A percentile compares a stretch with the other conserved stretches of the same genome.
These are phyloP conservation scores for Drosophila ogumai DNA, from an alignment of 1,140 invertebrate species.

Conservation along the genomic window DNA sequence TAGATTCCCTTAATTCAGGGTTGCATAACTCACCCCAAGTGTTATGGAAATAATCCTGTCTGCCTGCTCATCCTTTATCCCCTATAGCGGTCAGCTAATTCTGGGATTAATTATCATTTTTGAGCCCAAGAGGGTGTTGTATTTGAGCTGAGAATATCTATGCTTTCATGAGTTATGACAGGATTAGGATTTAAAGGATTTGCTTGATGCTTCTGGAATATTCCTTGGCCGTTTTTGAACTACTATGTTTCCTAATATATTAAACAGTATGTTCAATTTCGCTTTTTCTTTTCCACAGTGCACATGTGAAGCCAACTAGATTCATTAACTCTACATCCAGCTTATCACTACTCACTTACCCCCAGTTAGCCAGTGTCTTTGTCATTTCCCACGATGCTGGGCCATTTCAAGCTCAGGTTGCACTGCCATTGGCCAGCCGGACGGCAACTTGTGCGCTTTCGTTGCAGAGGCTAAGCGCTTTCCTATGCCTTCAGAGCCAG, in stretches of 20 bases:
- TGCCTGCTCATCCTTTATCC: neutral
- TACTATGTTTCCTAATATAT: neutral
- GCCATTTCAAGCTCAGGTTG: conserved; percentile 25
- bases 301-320: conserved; percentile 14
- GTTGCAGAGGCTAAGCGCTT: conserved; percentile 44
- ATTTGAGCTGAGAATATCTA: conserved; percentile 4
- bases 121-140: conserved; percentile 1
- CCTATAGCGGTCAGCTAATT: conserved; percentile 10
- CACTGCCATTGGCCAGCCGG: conserved; percentile 18
- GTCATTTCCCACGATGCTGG: conserved; percentile 39
- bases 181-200: neutral
- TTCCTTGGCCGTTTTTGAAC: neutral
- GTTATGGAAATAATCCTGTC: neutral
- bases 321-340: conserved; percentile 33
- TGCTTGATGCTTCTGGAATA: neutral
- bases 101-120: conserved; percentile 13
- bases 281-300: neutral
- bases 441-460: conserved; percentile 8
- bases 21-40: neutral
- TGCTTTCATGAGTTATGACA: conserved; percentile 1
- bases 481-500: conserved; percentile 51
- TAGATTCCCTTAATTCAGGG: neutral
- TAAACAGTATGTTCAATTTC: neutral
- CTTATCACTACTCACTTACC: conserved; percentile 40
- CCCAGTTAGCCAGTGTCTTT: conserved; percentile 7